These are phyloP conservation scores for Neopelma chrysocephalum DNA, from an alignment of 2,797 vertebrate species.

Conservation along the genomic window DNA sequence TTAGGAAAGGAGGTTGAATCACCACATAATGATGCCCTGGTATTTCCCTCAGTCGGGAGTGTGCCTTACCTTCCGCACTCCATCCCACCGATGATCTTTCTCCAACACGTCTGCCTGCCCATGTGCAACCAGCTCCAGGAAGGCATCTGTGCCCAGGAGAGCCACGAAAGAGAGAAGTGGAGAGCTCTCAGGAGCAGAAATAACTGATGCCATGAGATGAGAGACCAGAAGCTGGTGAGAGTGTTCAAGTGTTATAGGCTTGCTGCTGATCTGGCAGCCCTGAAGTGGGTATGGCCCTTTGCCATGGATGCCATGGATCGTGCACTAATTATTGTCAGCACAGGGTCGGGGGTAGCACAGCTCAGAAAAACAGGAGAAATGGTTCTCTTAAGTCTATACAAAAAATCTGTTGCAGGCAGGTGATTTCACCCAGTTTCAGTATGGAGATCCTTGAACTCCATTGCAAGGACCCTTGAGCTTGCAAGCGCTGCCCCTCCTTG, in stretches of 20 bases:
- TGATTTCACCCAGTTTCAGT: background rate
- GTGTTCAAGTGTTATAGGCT: background rate
- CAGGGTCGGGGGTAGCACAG: background rate
- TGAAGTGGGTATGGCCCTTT: background rate
- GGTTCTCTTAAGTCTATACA: background rate
- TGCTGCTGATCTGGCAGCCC: background rate
- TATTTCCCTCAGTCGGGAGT: conserved; percentile 15
- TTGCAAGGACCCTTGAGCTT: background rate
- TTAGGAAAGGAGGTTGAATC: conserved; percentile 57
- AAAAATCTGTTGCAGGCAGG: background rate
- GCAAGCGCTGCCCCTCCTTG: background rate
- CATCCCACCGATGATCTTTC: background rate
- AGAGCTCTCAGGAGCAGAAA: background rate
- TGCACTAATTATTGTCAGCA: background rate
- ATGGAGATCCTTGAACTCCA: background rate
- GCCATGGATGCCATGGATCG: accelerated
- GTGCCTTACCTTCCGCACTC: background rate
- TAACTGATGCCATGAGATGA: background rate
- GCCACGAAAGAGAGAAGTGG: no score
- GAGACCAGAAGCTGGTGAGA: background rate
- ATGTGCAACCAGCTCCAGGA: background rate
- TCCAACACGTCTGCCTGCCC: background rate
- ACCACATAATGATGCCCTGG: conserved; percentile 51
- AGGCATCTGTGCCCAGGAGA: background rate
- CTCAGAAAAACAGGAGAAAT: background rate